phyloP scores from a whole-genome alignment of 2,888 invertebrate genomes.

The Chouioia cunea region DNA sequence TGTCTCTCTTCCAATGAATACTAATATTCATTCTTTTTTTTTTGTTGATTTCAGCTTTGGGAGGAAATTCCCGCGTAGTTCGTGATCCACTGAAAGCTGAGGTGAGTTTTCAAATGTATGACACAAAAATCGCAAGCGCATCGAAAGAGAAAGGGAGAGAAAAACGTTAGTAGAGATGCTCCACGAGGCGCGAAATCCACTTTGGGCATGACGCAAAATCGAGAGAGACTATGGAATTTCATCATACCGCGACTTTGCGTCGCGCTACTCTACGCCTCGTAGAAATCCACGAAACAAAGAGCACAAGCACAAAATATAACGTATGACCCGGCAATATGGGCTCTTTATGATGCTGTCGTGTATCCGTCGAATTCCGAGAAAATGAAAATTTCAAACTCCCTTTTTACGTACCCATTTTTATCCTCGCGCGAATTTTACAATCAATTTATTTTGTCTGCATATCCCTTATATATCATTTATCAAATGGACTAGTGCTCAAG shows the following conservation, averaged over 20 bases:
- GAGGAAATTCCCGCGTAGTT: no score
- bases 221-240: slow-evolving; percentile 30
- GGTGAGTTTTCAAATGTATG: no score
- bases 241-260: slow-evolving; percentile 30
- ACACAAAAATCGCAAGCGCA: no score
- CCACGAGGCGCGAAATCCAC: slow-evolving; percentile 20
- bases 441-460: no score
- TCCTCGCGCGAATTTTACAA: no score
- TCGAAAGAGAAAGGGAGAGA: not conserved
- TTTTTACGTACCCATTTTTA: not conserved
- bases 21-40: no score
- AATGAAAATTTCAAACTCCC: slow-evolving; percentile 37
- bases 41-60: no score
- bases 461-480: no score
- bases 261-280: no score
- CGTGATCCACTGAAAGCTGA: no score
- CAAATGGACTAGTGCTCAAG: no score
- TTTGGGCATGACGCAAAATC: slow-evolving; percentile 15
- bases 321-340: slow-evolving; percentile 15
- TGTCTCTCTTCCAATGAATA: no score
- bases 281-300: slow-evolving; percentile 36
- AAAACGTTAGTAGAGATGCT: not conserved
- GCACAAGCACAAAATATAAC: slow-evolving; percentile 3
- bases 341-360: slow-evolving; percentile 6
- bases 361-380: slow-evolving; percentile 30